A percentile compares a stretch with the other conserved stretches of the same genome.
phyloP scores from a whole-genome alignment of 2,888 invertebrate genomes.

The Rhimphoctona megacephalus region DNA sequence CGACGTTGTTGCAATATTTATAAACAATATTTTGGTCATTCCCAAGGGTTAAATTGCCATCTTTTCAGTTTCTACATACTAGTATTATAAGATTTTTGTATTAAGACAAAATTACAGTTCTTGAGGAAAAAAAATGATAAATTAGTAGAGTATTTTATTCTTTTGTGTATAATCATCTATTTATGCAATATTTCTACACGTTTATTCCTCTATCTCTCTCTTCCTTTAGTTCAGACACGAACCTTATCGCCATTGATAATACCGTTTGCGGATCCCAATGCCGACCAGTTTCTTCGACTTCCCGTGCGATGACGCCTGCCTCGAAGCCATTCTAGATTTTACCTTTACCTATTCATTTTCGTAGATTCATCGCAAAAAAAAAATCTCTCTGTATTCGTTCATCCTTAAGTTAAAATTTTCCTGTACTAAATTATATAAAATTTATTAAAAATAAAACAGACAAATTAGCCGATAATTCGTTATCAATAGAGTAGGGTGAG shows the following conservation, averaged over 20 bases:
- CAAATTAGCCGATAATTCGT: background rate
- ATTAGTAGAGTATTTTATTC: background rate
- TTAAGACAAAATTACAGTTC: background rate
- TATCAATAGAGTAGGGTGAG: background rate
- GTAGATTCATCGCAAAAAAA: background rate
- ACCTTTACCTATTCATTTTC: slow-evolving; percentile 16
- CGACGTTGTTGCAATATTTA: too few species aligned
- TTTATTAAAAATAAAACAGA: background rate
- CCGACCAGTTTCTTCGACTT: slow-evolving; percentile 72
- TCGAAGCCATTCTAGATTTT: slow-evolving; percentile 68
- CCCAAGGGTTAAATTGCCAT: too few species aligned
- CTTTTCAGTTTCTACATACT: too few species aligned
- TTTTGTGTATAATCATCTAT: background rate
- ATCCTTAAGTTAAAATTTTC: background rate
- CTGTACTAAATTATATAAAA: background rate
- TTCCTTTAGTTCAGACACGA: slow-evolving; percentile 67
- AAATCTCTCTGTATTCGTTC: background rate
- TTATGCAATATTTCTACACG: background rate
- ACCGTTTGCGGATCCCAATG: slow-evolving; percentile 41
- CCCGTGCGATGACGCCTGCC: slow-evolving; percentile 78
- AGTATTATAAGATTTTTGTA: background rate
- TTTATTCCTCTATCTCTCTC: background rate
- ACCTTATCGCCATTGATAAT: slow-evolving; percentile 53
- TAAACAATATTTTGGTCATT: too few species aligned
- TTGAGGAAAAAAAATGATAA: background rate